Conservation (phyloP, 2,113 vertebrate species). For the Aix galericulata region DNA sequence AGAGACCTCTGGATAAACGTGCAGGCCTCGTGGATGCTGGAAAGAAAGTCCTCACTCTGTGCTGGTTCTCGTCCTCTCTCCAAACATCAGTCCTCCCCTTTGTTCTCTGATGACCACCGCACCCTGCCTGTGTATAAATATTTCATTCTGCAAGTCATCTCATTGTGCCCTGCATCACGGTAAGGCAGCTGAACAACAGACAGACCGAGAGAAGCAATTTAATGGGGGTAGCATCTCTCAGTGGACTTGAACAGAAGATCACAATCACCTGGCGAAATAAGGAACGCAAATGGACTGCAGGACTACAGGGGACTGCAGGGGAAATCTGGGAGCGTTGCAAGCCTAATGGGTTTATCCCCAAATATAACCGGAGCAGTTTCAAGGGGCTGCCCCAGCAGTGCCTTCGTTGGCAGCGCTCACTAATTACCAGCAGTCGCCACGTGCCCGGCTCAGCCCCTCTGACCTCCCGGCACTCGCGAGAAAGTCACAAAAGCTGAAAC, state of each 20-base stretch:
- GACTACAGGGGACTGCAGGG: fast-evolving
- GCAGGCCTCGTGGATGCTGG: neutral
- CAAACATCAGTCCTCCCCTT: neutral
- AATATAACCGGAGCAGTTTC: neutral
- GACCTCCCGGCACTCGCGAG: neutral
- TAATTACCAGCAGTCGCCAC: neutral
- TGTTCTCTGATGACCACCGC: neutral
- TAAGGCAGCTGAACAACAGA: neutral
- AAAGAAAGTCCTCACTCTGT: neutral
- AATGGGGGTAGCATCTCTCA: neutral
- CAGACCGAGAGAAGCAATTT: neutral
- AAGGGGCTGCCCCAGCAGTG: neutral
- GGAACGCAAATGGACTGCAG: neutral
- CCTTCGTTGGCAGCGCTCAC: neutral
- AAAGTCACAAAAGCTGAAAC: neutral
- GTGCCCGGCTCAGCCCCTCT: neutral
- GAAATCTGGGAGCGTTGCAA: neutral
- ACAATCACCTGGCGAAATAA: neutral
- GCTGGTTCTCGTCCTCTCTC: neutral
- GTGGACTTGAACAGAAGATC: neutral
- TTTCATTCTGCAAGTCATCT: neutral
- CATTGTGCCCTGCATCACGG: fast-evolving
- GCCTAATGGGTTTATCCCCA: neutral
- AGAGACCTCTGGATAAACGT: neutral
- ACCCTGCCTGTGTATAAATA: neutral